These are phyloP conservation scores for Nomada goodeniana DNA, from an alignment of 2,888 invertebrate species.

Conservation along the genomic window DNA sequence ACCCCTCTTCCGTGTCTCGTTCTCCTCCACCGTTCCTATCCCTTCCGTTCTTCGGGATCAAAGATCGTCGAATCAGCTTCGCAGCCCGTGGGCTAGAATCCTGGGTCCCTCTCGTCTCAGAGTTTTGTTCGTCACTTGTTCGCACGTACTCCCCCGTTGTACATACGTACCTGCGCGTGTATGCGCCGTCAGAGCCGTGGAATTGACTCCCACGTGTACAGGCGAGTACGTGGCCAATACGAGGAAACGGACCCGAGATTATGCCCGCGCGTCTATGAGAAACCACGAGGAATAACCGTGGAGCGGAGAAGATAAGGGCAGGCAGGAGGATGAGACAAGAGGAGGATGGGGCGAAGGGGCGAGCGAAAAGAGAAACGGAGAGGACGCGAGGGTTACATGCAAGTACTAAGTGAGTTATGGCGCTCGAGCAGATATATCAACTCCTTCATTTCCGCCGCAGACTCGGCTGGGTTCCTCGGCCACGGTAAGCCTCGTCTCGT, in stretches of 20 bases:
- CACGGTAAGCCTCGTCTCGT: slow-evolving; percentile 56
- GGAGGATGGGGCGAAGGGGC: slow-evolving; percentile 29
- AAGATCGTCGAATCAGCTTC: slow-evolving; percentile 16
- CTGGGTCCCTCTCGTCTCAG: slow-evolving; percentile 42
- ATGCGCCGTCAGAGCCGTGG: background rate
- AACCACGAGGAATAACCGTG: slow-evolving; percentile 46
- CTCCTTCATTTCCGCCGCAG: slow-evolving; percentile 83
- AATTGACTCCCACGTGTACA: slow-evolving; percentile 43
- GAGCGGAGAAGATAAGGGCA: slow-evolving; percentile 35
- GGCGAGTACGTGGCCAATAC: slow-evolving; percentile 32
- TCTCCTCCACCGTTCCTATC: slow-evolving; percentile 13
- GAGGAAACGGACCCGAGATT: slow-evolving; percentile 26
- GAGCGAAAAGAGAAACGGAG: slow-evolving; percentile 22
- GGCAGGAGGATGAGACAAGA: slow-evolving; percentile 12
- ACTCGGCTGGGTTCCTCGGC: slow-evolving; percentile 69
- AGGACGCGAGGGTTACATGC: slow-evolving; percentile 65
- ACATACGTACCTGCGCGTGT: background rate
- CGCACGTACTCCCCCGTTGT: background rate
- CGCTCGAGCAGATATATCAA: slow-evolving; percentile 82
- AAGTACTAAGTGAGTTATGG: slow-evolving; percentile 83
- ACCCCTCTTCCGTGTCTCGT: slow-evolving; percentile 21
- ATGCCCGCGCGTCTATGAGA: slow-evolving; percentile 50
- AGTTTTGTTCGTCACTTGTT: slow-evolving; percentile 37
- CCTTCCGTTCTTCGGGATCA: slow-evolving; percentile 10
- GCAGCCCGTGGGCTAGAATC: slow-evolving; percentile 52